Conservation (phyloP, 2,113 vertebrate genomes). For the Glaucomys volans region DNA sequence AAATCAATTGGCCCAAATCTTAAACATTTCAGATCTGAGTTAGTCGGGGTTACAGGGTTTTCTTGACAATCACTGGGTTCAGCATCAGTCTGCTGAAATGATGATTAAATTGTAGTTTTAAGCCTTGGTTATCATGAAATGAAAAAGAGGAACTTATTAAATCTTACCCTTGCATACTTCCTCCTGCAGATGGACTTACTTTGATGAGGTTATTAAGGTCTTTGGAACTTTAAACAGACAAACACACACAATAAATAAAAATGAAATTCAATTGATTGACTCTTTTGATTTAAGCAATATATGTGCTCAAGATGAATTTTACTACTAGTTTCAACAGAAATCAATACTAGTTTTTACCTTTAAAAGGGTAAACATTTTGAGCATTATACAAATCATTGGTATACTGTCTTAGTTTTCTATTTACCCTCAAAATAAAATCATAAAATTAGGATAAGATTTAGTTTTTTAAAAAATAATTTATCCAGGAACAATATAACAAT, state of each 20-base stretch:
- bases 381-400: not conserved
- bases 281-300: conserved; percentile 35
- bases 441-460: not conserved
- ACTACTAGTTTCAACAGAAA: conserved; percentile 29
- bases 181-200: conserved; percentile 45
- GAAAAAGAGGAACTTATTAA: not conserved
- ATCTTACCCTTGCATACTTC: conserved; percentile 60
- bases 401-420: not conserved
- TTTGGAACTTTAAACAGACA: conserved; percentile 61
- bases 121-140: not conserved
- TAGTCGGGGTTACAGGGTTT: not conserved
- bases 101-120: not conserved
- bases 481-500: not conserved
- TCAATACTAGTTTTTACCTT: not conserved
- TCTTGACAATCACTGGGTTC: not conserved
- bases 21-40: not conserved
- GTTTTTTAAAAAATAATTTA: not conserved
- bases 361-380: not conserved
- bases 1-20: not conserved
- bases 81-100: not conserved
- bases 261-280: conserved; percentile 17
- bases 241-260: conserved; percentile 46
- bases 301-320: conserved; percentile 40
- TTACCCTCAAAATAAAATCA: conserved; percentile 49
- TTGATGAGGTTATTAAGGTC: conserved; percentile 52